Evolutionary conservation across 2,113 vertebrate genomes (phyloP).

Genomic region (Siniperca chuatsi): DNA sequence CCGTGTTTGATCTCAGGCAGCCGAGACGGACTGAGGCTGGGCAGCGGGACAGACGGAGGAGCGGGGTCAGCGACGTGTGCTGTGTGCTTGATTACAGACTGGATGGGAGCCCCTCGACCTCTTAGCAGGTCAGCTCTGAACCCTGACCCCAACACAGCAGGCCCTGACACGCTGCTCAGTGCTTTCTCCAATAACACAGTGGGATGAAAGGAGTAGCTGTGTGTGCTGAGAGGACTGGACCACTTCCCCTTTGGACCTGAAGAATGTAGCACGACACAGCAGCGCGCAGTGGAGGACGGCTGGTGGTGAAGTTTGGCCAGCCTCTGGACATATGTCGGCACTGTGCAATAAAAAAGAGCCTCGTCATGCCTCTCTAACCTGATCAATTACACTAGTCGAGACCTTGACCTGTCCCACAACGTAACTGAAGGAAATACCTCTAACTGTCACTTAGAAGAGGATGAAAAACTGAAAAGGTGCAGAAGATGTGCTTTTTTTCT

Average conservation of each 20-base stretch:
- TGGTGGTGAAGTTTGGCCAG: conserved; percentile 40
- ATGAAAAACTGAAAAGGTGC: conserved; percentile 5
- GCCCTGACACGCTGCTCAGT: conserved; percentile 61
- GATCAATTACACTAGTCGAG: conserved; percentile 50
- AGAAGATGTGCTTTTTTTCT: not conserved
- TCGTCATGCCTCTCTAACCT: conserved; percentile 59
- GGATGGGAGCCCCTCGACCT: conserved; percentile 70
- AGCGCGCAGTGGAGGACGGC: conserved; percentile 37
- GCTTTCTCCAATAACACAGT: conserved; percentile 75
- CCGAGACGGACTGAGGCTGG: conserved; percentile 48
- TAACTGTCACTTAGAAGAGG: conserved; percentile 1
- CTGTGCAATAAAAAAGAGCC: conserved; percentile 39
- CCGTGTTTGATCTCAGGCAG: conserved; percentile 77
- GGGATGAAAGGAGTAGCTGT: conserved; percentile 74
- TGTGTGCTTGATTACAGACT: conserved; percentile 81
- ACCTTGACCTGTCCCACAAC: conserved; percentile 41
- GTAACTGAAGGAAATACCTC: conserved; percentile 12
- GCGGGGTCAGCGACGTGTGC: conserved; percentile 72
- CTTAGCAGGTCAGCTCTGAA: conserved; percentile 76
- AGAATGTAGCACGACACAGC: conserved; percentile 59
- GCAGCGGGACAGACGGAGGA: conserved; percentile 50
- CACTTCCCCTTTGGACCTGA: conserved; percentile 72
- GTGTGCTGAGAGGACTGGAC: conserved; percentile 40
- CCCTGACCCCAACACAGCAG: conserved; percentile 73
- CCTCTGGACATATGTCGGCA: conserved; percentile 56